These are phyloP conservation scores for Brachycybe producta DNA, from an alignment of 2,888 invertebrate species.

Conservation along the genomic window DNA sequence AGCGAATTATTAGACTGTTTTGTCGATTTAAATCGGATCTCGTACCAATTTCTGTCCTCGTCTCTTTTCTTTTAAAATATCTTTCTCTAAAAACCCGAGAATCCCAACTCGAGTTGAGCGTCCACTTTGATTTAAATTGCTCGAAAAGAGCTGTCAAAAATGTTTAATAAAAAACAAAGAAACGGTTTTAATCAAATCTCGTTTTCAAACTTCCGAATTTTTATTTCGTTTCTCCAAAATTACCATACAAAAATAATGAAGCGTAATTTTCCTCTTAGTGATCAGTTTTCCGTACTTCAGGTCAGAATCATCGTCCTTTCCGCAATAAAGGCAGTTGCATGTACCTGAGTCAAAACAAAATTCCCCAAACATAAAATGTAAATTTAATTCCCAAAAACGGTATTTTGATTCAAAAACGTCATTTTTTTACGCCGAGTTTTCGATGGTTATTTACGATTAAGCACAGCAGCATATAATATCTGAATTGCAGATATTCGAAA, in stretches of 20 bases:
- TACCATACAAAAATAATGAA: slow-evolving; percentile 66
- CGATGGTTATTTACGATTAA: no score
- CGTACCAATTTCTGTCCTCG: slow-evolving; percentile 52
- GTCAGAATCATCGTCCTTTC: slow-evolving; percentile 1
- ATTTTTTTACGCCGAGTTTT: no score
- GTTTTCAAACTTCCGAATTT: no score
- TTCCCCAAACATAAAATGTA: no score
- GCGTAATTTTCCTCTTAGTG: slow-evolving; percentile 40
- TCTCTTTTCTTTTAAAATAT: slow-evolving; percentile 52
- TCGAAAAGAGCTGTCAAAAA: slow-evolving; percentile 56
- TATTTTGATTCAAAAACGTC: no score
- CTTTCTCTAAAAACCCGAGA: slow-evolving; percentile 53
- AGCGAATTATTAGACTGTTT: neutral
- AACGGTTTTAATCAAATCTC: no score
- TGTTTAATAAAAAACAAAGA: slow-evolving; percentile 34
- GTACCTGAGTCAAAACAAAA: no score
- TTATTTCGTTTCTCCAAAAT: no score
- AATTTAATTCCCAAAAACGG: no score
- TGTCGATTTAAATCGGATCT: neutral
- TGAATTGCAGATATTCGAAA: no score
- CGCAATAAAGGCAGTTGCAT: slow-evolving; percentile 9
- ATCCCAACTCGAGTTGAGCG: slow-evolving; percentile 50
- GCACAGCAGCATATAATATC: no score
- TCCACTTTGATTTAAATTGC: slow-evolving; percentile 54
- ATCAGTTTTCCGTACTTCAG: slow-evolving; percentile 22